Evolutionary conservation across 37 sponge, comb jelly and placozoan genomes (phyloP).

Genomic region (Chondrilla cf. caribensis): DNA sequence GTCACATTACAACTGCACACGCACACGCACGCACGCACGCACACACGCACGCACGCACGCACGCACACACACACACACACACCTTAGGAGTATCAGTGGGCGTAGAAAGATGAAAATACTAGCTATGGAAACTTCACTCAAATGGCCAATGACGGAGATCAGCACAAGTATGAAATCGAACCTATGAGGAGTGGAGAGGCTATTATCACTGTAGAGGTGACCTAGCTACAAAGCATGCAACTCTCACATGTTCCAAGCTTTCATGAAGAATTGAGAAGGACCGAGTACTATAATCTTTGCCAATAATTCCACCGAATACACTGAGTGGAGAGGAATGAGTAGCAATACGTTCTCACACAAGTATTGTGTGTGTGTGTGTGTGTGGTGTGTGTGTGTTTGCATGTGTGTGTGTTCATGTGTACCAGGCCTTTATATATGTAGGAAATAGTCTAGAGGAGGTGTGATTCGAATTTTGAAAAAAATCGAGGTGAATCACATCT

Average conservation of each 20-base stretch:
- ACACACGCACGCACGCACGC: slow-evolving; percentile 4
- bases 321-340: slow-evolving; percentile 3
- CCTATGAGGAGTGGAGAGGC: neutral
- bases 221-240: neutral
- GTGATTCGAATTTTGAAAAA: too few species aligned
- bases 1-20: too few species aligned
- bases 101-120: slow-evolving; percentile 7
- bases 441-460: too few species aligned
- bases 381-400: too few species aligned
- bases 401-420: too few species aligned
- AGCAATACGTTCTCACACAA: neutral
- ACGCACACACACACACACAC: slow-evolving; percentile 4
- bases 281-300: slow-evolving; percentile 66
- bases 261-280: slow-evolving; percentile 55
- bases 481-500: too few species aligned
- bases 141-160: slow-evolving; percentile 11
- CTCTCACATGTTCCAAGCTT: slow-evolving; percentile 71
- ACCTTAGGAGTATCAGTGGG: slow-evolving; percentile 36
- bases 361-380: neutral
- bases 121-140: slow-evolving; percentile 3
- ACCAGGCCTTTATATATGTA: too few species aligned
- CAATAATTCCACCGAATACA: slow-evolving; percentile 63
- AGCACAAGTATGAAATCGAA: slow-evolving; percentile 42
- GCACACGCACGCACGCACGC: neutral
- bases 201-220: too few species aligned